Conservation (phyloP, 2,888 invertebrate species). For the Leptopilina myrica region DNA sequence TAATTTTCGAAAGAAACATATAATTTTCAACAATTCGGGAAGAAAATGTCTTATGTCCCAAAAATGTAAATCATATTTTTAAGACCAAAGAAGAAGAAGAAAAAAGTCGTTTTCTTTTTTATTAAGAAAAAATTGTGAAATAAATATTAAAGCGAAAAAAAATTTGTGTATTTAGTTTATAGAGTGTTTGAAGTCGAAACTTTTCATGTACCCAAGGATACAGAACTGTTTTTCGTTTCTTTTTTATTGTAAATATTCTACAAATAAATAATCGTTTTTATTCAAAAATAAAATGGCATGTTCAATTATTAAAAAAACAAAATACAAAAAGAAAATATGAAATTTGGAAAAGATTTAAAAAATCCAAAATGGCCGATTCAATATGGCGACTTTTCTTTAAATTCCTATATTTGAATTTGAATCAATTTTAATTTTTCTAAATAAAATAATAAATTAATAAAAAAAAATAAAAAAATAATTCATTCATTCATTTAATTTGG, state of each 20-base stretch:
- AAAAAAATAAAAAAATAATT: too few relatives aligned
- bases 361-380: too few relatives aligned
- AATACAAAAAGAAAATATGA: too few relatives aligned
- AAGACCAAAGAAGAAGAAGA: neutral
- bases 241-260: conserved; percentile 74
- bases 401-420: too few relatives aligned
- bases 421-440: too few relatives aligned
- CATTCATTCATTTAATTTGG: neutral
- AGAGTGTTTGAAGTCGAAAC: conserved; percentile 59
- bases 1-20: too few relatives aligned
- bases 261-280: conserved; percentile 76
- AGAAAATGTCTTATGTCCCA: neutral
- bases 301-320: too few relatives aligned
- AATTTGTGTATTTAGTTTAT: conserved; percentile 64
- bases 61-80: conserved; percentile 26
- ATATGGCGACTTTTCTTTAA: too few relatives aligned
- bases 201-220: conserved; percentile 65
- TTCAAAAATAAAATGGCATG: conserved; percentile 56
- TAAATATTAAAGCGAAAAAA: conserved; percentile 43
- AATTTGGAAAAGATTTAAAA: too few relatives aligned
- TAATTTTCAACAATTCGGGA: neutral
- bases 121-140: neutral
- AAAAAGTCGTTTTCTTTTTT: neutral
- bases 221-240: conserved; percentile 63
- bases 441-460: too few relatives aligned